phyloP scores from a whole-genome alignment of 2,113 vertebrate genomes.

The Propithecus coquereli region DNA sequence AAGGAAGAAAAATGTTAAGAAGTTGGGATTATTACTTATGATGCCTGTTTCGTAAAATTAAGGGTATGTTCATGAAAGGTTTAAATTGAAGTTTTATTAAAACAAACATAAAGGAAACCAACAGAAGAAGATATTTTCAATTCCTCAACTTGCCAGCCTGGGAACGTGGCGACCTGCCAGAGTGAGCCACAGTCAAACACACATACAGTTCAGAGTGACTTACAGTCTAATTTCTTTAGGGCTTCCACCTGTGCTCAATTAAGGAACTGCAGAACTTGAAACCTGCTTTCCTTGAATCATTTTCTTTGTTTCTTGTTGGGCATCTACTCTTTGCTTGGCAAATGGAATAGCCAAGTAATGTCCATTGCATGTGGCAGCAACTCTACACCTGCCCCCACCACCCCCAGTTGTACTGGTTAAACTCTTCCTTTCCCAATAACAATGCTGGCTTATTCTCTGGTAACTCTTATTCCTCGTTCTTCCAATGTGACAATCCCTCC shows the following conservation, averaged over 20 bases:
- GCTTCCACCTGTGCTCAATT: constrained; percentile 73
- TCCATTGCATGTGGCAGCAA: background rate
- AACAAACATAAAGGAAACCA: constrained; percentile 30
- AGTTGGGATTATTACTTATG: constrained; percentile 61
- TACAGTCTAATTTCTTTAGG: constrained; percentile 64
- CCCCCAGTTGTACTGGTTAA: background rate
- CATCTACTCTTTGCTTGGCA: background rate
- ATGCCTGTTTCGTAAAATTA: constrained; percentile 56
- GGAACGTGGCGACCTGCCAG: constrained; percentile 55
- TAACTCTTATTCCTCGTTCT: background rate
- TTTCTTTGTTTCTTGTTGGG: constrained; percentile 12
- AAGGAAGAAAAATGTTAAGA: constrained; percentile 36
- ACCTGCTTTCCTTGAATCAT: constrained; percentile 28
- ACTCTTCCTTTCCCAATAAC: background rate
- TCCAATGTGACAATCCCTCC: background rate
- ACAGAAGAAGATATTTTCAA: background rate
- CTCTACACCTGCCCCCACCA: background rate
- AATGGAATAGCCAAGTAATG: background rate
- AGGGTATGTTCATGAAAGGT: constrained; percentile 59
- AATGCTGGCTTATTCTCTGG: background rate
- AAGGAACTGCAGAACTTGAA: constrained; percentile 68
- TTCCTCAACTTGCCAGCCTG: background rate
- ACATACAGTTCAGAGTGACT: constrained; percentile 67
- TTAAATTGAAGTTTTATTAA: constrained; percentile 30
- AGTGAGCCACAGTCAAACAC: constrained; percentile 60